Evolutionary conservation across 2,888 invertebrate genomes (phyloP).

Genomic region (Toxonevra muliebris): DNA sequence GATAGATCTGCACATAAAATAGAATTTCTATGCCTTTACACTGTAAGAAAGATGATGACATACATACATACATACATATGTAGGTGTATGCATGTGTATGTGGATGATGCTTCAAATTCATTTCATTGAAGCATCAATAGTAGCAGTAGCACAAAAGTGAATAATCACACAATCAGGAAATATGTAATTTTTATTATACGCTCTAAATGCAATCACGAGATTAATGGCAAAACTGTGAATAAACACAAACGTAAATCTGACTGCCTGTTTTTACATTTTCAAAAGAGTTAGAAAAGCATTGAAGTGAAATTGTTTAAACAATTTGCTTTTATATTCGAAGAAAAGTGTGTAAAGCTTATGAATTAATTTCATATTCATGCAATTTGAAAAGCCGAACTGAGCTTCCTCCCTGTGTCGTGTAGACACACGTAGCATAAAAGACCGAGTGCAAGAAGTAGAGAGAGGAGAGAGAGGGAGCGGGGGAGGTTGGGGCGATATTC

Average conservation of each 20-base stretch:
- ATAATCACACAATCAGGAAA: conserved; percentile 59
- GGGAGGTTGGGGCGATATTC: no score
- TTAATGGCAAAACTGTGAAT: conserved; percentile 48
- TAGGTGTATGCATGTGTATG: no score
- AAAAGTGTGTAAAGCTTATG: conserved; percentile 28
- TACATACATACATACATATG: conserved; percentile 41
- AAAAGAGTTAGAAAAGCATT: conserved; percentile 29
- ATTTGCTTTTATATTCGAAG: conserved; percentile 16
- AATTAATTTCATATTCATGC: conserved; percentile 31
- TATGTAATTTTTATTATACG: conserved; percentile 56
- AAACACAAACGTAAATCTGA: conserved; percentile 26
- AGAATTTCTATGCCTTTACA: conserved; percentile 43
- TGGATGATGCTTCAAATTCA: no score
- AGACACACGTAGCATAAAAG: no score
- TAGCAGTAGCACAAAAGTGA: conserved; percentile 47
- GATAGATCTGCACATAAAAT: conserved; percentile 38
- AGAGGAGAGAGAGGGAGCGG: no score
- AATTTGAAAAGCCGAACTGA: neutral
- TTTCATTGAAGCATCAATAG: conserved; percentile 37
- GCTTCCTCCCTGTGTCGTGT: no score
- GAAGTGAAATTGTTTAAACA: conserved; percentile 3
- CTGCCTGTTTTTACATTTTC: no score
- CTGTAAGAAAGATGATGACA: conserved; percentile 28
- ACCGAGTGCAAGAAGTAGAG: no score
- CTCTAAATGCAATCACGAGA: conserved; percentile 58